A percentile compares a stretch with the other conserved stretches of the same genome.
Evolutionary conservation across 53 echinoderm and acorn worm species (phyloP).

Genomic region (Paelopatides confundens): DNA sequence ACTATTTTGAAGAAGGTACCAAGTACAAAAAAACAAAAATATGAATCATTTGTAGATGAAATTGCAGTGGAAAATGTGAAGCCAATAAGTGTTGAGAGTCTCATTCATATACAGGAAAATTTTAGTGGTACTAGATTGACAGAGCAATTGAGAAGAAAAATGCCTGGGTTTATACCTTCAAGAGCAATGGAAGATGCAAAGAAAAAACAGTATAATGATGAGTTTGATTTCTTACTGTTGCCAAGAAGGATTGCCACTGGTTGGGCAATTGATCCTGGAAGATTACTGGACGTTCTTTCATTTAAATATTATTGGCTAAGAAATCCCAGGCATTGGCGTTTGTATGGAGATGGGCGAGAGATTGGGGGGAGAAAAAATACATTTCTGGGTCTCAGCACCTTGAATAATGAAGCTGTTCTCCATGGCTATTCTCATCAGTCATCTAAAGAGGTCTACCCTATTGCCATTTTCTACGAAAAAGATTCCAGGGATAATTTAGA

Average conservation of each 20-base stretch:
- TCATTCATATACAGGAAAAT: conserved; percentile 11
- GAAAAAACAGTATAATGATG: conserved; percentile 25
- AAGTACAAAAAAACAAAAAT: no score
- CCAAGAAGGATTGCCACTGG: neutral
- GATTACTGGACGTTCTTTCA: conserved; percentile 45
- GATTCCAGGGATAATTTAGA: conserved; percentile 73
- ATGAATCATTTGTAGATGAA: neutral
- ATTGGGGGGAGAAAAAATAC: conserved; percentile 11
- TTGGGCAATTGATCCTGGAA: neutral
- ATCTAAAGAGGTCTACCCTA: conserved; percentile 51
- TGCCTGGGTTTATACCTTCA: conserved; percentile 12
- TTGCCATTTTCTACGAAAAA: conserved; percentile 77
- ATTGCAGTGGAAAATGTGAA: no score
- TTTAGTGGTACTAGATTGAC: conserved; percentile 3
- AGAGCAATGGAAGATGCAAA: no score
- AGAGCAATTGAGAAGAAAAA: neutral
- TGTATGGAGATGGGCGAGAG: neutral
- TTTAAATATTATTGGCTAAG: neutral
- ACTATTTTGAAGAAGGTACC: no score
- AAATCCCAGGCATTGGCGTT: neutral
- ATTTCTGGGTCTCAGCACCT: neutral
- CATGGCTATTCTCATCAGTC: neutral
- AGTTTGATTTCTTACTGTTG: conserved; percentile 18
- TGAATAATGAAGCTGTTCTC: neutral
- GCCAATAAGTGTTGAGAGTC: neutral